Evolutionary conservation across 2,797 vertebrate species (phyloP), one percentile per base, ranked within the genome.

Genomic region (Orientallactaga sibirica): DNA sequence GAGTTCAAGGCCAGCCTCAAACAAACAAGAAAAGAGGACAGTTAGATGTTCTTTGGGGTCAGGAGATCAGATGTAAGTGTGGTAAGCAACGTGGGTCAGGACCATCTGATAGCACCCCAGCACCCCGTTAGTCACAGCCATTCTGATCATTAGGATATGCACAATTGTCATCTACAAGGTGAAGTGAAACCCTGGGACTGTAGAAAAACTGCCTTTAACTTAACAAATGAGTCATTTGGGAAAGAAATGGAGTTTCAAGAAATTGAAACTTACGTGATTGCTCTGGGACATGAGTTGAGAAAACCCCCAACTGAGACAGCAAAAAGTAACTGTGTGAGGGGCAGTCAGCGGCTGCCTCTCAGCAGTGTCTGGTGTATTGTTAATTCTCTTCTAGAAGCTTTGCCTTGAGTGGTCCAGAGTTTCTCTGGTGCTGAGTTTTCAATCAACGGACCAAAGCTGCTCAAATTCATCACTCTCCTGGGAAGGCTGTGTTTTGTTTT

Each of bases 191-290:
- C 15, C 62, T 61, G 70, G 71, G 14, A 81, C 58, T 33, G 67
- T 12, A 55, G 70, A 85, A 88, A 61, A 84, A 79, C 43, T n/a
- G 43, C 18, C 4, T 55, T 83, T 86, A 83, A 48, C 77, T 81
- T 76, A 92, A 71, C n/a, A 70, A 79, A 66, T 7, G 5, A 16
- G 15, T 75, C 77, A 76, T 18, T 43, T 64, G 43, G 33, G 85
- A 66, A 93, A 81, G 41, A 64, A 91, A 61, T 16, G 71, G 77
- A 81, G 55, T 92, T 87, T 71, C 64, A 93, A 90, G 93, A 90
- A 93, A 80, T 0, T 61, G 77, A 93, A 93, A 86, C 62, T 48
- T 74, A 68, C 0, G 0, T 58, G 43, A 66, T 55, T 78, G 41
- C 58, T 62, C 48, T 48, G 29, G 71, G 58, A 78, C 55, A 48